Percentiles rank a stretch among this genome's conserved stretches.
Conservation (phyloP, 2,888 invertebrate species). For the Cataglyphis albicans region DNA sequence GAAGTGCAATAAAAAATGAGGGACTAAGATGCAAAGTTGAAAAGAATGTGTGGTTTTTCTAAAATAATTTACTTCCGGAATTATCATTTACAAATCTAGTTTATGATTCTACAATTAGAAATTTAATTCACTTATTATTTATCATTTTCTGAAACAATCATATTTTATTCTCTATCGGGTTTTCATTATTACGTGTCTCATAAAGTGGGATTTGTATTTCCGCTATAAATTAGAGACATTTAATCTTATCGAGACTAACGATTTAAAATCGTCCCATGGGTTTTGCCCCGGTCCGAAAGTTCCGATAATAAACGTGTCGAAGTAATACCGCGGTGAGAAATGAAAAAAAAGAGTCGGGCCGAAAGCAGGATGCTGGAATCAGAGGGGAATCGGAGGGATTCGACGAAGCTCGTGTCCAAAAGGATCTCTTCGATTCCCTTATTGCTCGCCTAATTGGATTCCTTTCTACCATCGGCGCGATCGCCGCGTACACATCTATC, state of each 20-base stretch:
- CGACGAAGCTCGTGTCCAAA: conserved; percentile 54
- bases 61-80: conserved; percentile 2
- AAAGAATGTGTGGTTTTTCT: conserved; percentile 28
- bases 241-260: conserved; percentile 46
- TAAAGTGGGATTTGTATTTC: conserved; percentile 19
- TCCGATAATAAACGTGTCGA: conserved; percentile 59
- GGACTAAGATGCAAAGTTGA: conserved; percentile 50
- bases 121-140: conserved; percentile 4
- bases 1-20: conserved; percentile 11
- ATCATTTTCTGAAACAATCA: neutral
- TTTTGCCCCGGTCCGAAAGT: conserved; percentile 27
- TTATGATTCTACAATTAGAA: neutral
- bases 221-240: conserved; percentile 40
- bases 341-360: conserved; percentile 35
- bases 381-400: conserved; percentile 35
- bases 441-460: conserved; percentile 85
- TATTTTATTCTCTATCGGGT: neutral
- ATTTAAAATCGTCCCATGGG: conserved; percentile 48
- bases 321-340: conserved; percentile 57
- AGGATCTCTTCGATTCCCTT: conserved; percentile 79
- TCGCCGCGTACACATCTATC: conserved; percentile 75
- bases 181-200: conserved; percentile 26
- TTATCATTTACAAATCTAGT: conserved; percentile 10
- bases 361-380: conserved; percentile 1
- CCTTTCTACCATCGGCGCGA: conserved; percentile 79